A percentile compares a stretch with the other conserved stretches of the same genome.
Evolutionary conservation across 2,888 invertebrate genomes (phyloP).

Genomic region (Seira sanloemensis): DNA sequence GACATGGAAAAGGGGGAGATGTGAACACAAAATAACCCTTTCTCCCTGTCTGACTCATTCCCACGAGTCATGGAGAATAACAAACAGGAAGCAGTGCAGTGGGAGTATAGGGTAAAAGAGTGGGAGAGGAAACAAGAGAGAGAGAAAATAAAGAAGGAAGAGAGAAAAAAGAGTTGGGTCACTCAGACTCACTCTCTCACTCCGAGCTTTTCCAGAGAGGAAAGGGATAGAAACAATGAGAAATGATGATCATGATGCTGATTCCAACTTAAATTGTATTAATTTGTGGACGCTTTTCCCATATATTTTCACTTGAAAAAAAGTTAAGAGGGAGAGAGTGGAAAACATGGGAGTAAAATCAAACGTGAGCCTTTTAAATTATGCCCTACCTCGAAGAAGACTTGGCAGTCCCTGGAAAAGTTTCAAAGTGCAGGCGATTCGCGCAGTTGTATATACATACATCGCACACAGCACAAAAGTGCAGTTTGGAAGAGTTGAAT

Average conservation of each 20-base stretch:
- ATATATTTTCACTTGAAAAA: slow-evolving; percentile 23
- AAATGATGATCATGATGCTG: slow-evolving; percentile 35
- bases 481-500: no score
- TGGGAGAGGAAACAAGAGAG: no score
- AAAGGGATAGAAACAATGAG: slow-evolving; percentile 1
- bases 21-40: slow-evolving; percentile 14
- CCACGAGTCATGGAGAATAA: slow-evolving; percentile 23
- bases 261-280: slow-evolving; percentile 51
- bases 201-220: neutral
- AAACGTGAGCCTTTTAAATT: neutral
- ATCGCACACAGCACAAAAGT: no score
- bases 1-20: slow-evolving; percentile 10
- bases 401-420: neutral
- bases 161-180: slow-evolving; percentile 18
- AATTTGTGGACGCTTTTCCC: slow-evolving; percentile 45
- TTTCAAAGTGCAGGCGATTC: neutral
- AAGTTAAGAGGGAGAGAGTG: neutral
- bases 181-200: slow-evolving; percentile 2
- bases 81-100: slow-evolving; percentile 14
- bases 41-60: neutral
- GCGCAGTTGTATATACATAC: no score
- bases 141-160: no score
- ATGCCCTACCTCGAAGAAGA: neutral
- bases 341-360: neutral
- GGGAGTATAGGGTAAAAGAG: no score